These are phyloP conservation scores for Lerema accius DNA, from an alignment of 1,140 invertebrate species.

Conservation along the genomic window DNA sequence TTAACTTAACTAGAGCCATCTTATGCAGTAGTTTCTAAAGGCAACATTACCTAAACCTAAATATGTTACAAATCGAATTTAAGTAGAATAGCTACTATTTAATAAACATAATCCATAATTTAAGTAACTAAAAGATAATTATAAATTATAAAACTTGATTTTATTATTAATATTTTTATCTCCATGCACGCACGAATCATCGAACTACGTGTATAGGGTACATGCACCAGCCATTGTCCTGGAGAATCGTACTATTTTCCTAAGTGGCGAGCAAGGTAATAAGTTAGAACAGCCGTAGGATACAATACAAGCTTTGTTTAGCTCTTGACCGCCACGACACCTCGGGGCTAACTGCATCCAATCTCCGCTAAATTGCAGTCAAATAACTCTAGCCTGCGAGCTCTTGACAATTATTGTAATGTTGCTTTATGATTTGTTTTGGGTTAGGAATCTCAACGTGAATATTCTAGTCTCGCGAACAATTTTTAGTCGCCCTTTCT, in stretches of 20 bases:
- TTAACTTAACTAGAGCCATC: too few species aligned
- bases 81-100: too few species aligned
- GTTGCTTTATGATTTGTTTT: constrained; percentile 21
- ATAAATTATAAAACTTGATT: too few species aligned
- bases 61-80: too few species aligned
- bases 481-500: too few species aligned
- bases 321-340: constrained; percentile 33
- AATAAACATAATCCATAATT: too few species aligned
- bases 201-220: background rate
- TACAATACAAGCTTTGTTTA: constrained; percentile 38
- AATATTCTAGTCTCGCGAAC: too few species aligned
- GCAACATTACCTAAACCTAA: too few species aligned
- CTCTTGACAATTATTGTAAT: constrained; percentile 30
- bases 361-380: constrained; percentile 21
- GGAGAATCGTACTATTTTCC: constrained; percentile 12
- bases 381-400: constrained; percentile 11
- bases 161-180: too few species aligned
- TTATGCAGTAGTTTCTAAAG: too few species aligned
- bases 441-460: background rate
- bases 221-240: constrained; percentile 1
- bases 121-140: too few species aligned
- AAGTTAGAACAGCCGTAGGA: constrained; percentile 45
- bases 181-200: background rate
- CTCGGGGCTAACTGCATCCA: constrained; percentile 29
- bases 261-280: constrained; percentile 36